A percentile compares a stretch with the other conserved stretches of the same genome.
These are phyloP conservation scores for Neolamprologus devosi DNA, from an alignment of 2,113 vertebrate species.

Conservation along the genomic window DNA sequence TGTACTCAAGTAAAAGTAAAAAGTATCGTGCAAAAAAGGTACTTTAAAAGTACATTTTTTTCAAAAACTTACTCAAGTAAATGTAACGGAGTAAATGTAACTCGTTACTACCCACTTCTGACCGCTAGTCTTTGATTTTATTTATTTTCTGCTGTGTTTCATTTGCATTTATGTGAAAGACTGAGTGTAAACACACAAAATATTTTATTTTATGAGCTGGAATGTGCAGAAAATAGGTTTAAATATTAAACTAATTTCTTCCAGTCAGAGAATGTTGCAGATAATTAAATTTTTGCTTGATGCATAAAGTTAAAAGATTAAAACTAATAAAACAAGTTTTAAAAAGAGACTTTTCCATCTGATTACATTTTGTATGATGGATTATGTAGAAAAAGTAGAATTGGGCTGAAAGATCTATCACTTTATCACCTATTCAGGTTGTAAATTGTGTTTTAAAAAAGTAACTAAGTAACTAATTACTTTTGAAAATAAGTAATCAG, in stretches of 20 bases:
- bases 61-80: too few species aligned
- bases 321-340: not conserved
- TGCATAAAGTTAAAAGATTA: not conserved
- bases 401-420: fast-evolving
- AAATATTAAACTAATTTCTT: fast-evolving
- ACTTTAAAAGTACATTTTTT: too few species aligned
- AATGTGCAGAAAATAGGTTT: not conserved
- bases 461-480: not conserved
- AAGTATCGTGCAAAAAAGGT: too few species aligned
- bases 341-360: not conserved
- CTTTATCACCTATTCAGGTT: fast-evolving
- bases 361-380: not conserved
- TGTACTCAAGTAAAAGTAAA: too few species aligned
- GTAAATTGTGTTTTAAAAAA: fast-evolving
- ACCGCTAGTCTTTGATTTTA: too few species aligned
- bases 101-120: too few species aligned
- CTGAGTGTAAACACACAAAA: fast-evolving
- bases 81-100: too few species aligned
- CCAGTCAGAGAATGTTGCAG: fast-evolving
- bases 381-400: not conserved
- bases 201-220: too few species aligned
- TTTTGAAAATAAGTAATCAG: not conserved
- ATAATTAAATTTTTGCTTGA: fast-evolving
- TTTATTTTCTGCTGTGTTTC: fast-evolving
- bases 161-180: fast-evolving